phyloP scores from a whole-genome alignment of 1,140 invertebrate species.

The Chrysoperla carnea region DNA sequence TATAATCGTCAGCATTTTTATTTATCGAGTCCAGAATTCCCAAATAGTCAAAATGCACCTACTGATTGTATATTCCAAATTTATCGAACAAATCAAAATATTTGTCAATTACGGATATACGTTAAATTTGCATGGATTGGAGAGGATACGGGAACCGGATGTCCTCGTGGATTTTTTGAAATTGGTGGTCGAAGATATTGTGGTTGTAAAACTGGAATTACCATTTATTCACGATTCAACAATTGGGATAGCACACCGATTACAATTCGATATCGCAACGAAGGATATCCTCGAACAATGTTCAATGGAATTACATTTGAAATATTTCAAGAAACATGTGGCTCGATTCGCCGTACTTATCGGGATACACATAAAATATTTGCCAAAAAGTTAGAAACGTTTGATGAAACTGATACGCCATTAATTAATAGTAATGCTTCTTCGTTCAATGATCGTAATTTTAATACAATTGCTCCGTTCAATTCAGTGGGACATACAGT shows the following conservation, averaged over 20 bases:
- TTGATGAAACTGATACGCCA: constrained; percentile 16
- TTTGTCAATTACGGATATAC: constrained; percentile 29
- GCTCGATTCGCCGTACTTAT: constrained; percentile 13
- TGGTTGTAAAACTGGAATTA: constrained; percentile 31
- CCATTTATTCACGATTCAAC: constrained; percentile 19
- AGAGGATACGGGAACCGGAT: constrained; percentile 16
- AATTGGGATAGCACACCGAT: constrained; percentile 17
- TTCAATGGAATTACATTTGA: constrained; percentile 33
- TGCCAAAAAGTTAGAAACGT: constrained; percentile 19
- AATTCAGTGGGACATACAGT: constrained; percentile 19
- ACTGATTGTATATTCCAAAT: constrained; percentile 30
- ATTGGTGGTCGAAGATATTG: constrained; percentile 33
- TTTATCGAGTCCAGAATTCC: constrained; percentile 35
- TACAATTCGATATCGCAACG: constrained; percentile 18
- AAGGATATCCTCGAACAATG: constrained; percentile 13
- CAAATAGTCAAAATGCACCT: constrained; percentile 16
- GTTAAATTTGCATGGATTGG: constrained; percentile 36
- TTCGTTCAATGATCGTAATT: constrained; percentile 17
- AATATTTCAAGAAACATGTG: constrained; percentile 31
- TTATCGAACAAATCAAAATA: constrained; percentile 21
- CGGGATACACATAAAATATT: constrained; percentile 14
- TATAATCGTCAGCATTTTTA: constrained; percentile 27
- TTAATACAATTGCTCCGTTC: constrained; percentile 16
- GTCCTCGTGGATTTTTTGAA: constrained; percentile 28
- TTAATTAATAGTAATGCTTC: constrained; percentile 15